phyloP scores from a whole-genome alignment of 2,888 invertebrate genomes.

The Ephialtes manifestator region DNA sequence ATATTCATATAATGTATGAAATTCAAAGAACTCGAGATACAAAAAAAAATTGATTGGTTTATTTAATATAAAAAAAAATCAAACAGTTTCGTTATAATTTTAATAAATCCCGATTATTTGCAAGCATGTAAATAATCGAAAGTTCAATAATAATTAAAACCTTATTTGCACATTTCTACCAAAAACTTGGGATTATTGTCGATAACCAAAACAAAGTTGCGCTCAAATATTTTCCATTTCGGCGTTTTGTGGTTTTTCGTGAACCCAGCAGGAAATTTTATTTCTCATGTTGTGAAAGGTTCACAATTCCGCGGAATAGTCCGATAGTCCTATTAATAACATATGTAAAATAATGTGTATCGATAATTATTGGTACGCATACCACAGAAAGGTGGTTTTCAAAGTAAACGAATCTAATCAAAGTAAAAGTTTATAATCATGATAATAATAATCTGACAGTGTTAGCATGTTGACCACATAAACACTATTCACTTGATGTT shows the following conservation, averaged over 20 bases:
- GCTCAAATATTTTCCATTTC: background rate
- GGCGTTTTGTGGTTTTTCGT: background rate
- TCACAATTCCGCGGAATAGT: background rate
- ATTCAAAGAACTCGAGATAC: background rate
- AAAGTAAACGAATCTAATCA: conserved; percentile 45
- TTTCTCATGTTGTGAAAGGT: conserved; percentile 9
- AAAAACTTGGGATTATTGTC: background rate
- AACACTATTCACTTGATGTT: conserved; percentile 28
- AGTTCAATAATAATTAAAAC: background rate
- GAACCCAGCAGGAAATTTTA: conserved; percentile 39
- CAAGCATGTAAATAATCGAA: background rate
- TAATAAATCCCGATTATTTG: too few species aligned
- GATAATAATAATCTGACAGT: conserved; percentile 42
- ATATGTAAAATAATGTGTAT: background rate
- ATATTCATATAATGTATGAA: background rate
- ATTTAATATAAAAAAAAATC: background rate
- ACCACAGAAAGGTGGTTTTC: conserved; percentile 16
- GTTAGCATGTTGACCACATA: conserved; percentile 38
- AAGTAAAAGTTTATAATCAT: conserved; percentile 53
- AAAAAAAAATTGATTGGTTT: background rate
- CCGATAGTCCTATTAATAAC: background rate
- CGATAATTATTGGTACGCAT: conserved; percentile 13
- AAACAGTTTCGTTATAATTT: too few species aligned
- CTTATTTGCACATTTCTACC: background rate
- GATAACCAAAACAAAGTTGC: background rate